Conservation (phyloP, 2,113 vertebrate species). For the Vimba vimba region DNA sequence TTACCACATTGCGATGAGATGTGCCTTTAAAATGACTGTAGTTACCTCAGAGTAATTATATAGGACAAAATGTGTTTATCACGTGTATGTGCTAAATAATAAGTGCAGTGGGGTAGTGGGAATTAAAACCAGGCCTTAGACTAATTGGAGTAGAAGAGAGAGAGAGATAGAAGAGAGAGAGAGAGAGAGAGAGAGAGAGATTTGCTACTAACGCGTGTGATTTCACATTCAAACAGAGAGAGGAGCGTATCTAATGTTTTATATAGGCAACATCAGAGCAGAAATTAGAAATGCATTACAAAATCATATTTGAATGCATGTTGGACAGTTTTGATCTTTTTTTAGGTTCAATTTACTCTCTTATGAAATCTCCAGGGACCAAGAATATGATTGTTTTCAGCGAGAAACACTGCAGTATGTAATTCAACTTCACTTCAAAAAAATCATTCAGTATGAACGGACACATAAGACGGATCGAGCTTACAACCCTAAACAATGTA, state of each 20-base stretch:
- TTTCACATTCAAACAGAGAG: neutral
- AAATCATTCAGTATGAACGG: neutral
- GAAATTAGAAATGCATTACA: neutral
- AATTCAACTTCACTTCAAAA: neutral
- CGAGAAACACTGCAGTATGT: neutral
- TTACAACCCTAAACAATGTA: neutral
- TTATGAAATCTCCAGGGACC: neutral
- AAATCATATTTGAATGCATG: neutral
- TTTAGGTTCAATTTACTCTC: neutral
- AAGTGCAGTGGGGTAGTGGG: slow-evolving; percentile 34
- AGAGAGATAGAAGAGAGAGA: neutral
- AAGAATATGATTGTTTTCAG: neutral
- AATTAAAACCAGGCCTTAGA: slow-evolving; percentile 56
- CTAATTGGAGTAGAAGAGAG: neutral
- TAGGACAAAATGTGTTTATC: neutral
- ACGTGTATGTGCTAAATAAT: neutral
- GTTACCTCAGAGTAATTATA: neutral
- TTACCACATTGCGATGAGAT: neutral
- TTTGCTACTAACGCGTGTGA: neutral
- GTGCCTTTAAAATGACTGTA: neutral
- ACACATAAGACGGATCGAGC: neutral
- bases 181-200: neutral
- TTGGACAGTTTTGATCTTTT: neutral
- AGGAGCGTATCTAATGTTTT: neutral
- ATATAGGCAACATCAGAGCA: neutral